These are phyloP conservation scores for Drosophila hamatofila DNA, from an alignment of 2,888 invertebrate genomes.

Conservation along the genomic window DNA sequence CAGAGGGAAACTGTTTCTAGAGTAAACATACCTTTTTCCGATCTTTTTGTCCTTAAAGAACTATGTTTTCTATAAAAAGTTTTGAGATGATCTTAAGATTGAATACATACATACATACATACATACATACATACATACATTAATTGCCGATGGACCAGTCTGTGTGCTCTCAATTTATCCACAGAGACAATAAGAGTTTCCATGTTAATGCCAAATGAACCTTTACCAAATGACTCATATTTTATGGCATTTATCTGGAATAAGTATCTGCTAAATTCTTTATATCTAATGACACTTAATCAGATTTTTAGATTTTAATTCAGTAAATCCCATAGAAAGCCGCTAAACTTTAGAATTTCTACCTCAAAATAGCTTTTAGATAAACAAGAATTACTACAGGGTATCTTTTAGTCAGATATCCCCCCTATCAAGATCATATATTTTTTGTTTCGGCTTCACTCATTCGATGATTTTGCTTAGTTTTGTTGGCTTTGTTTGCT, in stretches of 20 bases:
- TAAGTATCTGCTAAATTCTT: no score
- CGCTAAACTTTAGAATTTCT: no score
- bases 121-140: no score
- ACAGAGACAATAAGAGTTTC: no score
- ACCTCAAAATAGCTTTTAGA: no score
- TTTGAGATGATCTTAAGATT: not conserved
- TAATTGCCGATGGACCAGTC: not conserved
- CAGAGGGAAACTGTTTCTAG: not conserved
- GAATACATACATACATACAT: no score
- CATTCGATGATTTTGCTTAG: slow-evolving; percentile 50
- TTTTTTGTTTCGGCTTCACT: slow-evolving; percentile 25
- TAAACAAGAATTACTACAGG: no score
- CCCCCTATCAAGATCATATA: not conserved
- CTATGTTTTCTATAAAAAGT: not conserved
- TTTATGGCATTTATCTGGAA: not conserved
- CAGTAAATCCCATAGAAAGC: no score
- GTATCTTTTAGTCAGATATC: not conserved
- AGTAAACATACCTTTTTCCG: no score
- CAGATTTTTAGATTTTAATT: no score
- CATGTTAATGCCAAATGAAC: not conserved
- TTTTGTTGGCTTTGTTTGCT: slow-evolving; percentile 59
- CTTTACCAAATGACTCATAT: not conserved
- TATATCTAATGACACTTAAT: no score
- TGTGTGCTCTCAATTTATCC: not conserved
- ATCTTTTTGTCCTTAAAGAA: no score